Evolutionary conservation across 1,140 invertebrate genomes (phyloP), one percentile per base, ranked within the genome.

Genomic region (Antheraea pernyi): DNA sequence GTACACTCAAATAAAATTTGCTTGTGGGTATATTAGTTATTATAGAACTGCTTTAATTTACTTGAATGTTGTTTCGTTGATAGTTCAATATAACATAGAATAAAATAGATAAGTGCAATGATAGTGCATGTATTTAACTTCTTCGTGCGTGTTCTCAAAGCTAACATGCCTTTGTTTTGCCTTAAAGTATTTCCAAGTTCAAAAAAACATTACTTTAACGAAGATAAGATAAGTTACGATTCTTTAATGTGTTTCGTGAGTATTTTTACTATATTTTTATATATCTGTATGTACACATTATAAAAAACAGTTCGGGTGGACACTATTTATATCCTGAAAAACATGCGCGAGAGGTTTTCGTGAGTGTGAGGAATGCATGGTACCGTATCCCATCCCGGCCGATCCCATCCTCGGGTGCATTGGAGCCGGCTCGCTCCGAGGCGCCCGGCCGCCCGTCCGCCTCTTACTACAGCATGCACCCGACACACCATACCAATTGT

Each of bases 401-500:
- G 46, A 61, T 77, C 77, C 83, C 72, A 65, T 78, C 76, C 76
- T 70, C 75, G 73, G 71, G 80, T 74, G 78, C 76, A 13, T 53
- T 53, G 73, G 70, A 65, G 69, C 48, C 70, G 46, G 7, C 46
- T 48, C 46, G 46, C 46, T 48, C 7, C 46, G 46, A 48, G 78
- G 70, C 78, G 70, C 72, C 77, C 74, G 75, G 68, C 69, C 79
- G 75, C 76, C 75, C 79, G 74, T 72, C 86, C 39, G 39, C 11
- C 39, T 71, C 86, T 86, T 86, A 72, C 89, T 91, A 92, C 89
- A 91, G 89, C 89, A 91, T 91, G 89, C 86, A 84, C 86, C 69
- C 68, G 84, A 89, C 86, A 88, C 88, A 81, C 85, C 83, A 91
- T 89, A 89, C 86, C 86, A 92, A 92, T 84, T 92, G 90, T 92